Base-by-base conservation (phyloP, 1,140 invertebrate species). In the Ceratoteleas bidentatus region DNA sequence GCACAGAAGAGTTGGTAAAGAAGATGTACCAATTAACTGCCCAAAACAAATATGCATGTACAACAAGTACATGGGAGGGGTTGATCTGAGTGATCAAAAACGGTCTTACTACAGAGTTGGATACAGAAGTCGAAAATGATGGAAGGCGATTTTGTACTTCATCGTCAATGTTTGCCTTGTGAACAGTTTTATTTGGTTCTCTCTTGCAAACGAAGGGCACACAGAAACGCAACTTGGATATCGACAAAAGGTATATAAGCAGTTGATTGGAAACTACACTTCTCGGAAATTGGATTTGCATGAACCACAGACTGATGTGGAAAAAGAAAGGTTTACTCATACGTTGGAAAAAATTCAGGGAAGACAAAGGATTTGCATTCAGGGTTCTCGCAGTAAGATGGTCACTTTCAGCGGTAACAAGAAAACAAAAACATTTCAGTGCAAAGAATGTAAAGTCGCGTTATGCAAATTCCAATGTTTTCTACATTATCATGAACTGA, bases 71-170 rank as follows among this genome's bases (percentile, higher is more conserved):
- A 83, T 75, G 76, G 76, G 61, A 32, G 70, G 58, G 47, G 66
- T 79, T 10, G 81, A 79, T 45, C 40, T 83, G 0, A 14, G n/a
- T 32, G 76, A 80, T 43, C 72, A 84, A 49, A 76, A 68, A 43
- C 54, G 52, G 9, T 52, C 66, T 8, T 50, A 50, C 8, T 50
- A 50, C 11, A 16, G 11, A 9, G 49, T 50, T 24, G 6, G 49
- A 32, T 15, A 11, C 4, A 50, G 11, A 11, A 16, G 11, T 50
- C 14, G 15, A 16, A 50, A 50, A 24, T 50, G 49, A 14, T 50
- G 49, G 49, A 16, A 50, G 15, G 15, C 3, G 6, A 15, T 50
- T 15, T 50, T 50, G 6, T 50, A 15, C 14, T 50, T 50, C 47
- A 9, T 50, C 3, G 2, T 50, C 3, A 50, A 50, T 15, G 3